Conservation (phyloP, 2,113 vertebrate species). For the Gymnobelideus leadbeateri region DNA sequence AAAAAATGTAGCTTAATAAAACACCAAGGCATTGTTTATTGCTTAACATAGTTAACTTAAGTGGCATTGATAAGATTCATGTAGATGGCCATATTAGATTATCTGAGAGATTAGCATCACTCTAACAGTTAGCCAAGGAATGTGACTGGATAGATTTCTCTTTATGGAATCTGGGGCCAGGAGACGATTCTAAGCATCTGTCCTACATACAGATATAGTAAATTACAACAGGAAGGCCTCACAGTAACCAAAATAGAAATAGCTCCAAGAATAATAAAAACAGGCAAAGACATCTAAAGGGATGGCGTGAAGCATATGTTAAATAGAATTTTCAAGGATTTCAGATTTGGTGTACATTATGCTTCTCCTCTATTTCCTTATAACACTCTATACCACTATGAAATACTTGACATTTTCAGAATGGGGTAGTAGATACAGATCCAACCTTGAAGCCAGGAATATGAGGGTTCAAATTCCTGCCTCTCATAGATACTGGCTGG, state of each 20-base stretch:
- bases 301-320: neutral
- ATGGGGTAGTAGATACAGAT: neutral
- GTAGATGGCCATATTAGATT: slow-evolving; percentile 53
- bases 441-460: neutral
- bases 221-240: neutral
- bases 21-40: slow-evolving; percentile 48
- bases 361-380: neutral
- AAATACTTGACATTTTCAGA: neutral
- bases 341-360: neutral
- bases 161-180: neutral
- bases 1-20: slow-evolving; percentile 74
- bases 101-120: slow-evolving; percentile 23
- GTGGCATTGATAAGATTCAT: slow-evolving; percentile 35
- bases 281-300: neutral
- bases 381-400: neutral
- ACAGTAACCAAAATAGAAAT: slow-evolving; percentile 22
- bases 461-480: neutral
- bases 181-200: neutral
- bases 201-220: neutral
- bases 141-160: neutral
- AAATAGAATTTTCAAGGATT: neutral
- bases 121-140: neutral
- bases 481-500: neutral
- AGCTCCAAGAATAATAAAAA: neutral
- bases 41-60: slow-evolving; percentile 61